Evolutionary conservation across 2,888 invertebrate species (phyloP).

Genomic region (Metalampra italica): DNA sequence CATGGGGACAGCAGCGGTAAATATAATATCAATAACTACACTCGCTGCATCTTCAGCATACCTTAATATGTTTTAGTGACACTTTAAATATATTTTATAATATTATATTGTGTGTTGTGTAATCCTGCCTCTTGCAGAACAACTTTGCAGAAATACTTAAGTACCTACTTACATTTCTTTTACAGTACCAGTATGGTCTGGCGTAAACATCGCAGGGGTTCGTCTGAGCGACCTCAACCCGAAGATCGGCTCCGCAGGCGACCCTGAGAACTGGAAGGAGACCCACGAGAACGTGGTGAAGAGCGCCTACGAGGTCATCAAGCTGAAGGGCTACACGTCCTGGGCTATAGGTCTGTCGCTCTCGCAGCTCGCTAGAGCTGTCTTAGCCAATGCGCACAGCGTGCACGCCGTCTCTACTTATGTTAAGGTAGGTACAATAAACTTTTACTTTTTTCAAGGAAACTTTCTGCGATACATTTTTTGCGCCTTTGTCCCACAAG

Average conservation of each 20-base stretch:
- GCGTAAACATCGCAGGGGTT: conserved; percentile 94
- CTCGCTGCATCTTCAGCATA: too few relatives aligned
- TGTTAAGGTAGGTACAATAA: conserved; percentile 83
- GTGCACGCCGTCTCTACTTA: conserved; percentile 89
- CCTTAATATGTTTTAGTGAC: too few relatives aligned
- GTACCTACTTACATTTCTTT: neutral
- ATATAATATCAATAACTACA: too few relatives aligned
- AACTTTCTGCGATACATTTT: too few relatives aligned
- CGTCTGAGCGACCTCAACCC: conserved; percentile 88
- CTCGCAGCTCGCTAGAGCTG: conserved; percentile 83
- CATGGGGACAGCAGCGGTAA: conserved; percentile 93
- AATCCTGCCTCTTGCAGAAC: too few relatives aligned
- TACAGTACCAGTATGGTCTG: conserved; percentile 94
- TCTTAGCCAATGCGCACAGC: conserved; percentile 85
- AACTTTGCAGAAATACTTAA: too few relatives aligned
- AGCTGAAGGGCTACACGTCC: conserved; percentile 92
- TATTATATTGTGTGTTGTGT: too few relatives aligned
- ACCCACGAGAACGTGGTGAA: conserved; percentile 89
- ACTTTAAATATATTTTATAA: too few relatives aligned
- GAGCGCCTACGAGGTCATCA: conserved; percentile 93
- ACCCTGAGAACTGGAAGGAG: conserved; percentile 88
- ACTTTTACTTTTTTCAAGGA: too few relatives aligned
- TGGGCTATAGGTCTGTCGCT: conserved; percentile 94
- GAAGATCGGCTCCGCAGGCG: conserved; percentile 83
- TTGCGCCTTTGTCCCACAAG: too few relatives aligned